Conservation (phyloP, 2,797 vertebrate species). For the Microctenopoma lineatum region DNA sequence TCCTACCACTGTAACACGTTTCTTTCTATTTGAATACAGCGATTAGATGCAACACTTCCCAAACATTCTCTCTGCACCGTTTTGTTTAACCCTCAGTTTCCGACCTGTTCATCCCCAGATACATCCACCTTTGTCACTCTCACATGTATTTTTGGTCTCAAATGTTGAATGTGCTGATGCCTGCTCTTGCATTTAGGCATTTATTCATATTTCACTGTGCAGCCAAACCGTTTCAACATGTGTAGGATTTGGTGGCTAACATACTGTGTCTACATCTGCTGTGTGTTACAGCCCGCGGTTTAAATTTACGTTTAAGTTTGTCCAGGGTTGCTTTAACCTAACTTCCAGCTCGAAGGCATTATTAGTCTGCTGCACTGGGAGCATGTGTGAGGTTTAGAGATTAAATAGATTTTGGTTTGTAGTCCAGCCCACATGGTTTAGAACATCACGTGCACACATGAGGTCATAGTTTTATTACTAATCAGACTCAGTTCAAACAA, state of each 20-base stretch:
- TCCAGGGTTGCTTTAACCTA: background rate
- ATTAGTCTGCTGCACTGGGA: too few species aligned
- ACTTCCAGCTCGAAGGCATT: too few species aligned
- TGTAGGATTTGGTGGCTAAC: too few species aligned
- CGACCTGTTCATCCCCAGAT: background rate
- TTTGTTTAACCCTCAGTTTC: background rate
- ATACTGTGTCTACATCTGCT: too few species aligned
- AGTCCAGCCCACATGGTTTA: background rate
- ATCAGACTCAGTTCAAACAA: too few species aligned
- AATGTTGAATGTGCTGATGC: background rate
- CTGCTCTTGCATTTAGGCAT: background rate
- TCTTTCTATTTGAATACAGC: background rate
- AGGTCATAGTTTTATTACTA: background rate
- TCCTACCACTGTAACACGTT: background rate
- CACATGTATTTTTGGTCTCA: background rate
- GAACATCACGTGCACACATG: background rate
- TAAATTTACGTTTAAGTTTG: too few species aligned
- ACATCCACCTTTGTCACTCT: conserved; percentile 3
- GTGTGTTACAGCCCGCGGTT: too few species aligned
- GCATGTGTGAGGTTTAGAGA: background rate
- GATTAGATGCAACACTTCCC: background rate
- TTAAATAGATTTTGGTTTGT: background rate
- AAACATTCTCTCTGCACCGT: background rate
- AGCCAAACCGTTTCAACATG: background rate
- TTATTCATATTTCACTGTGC: background rate